Evolutionary conservation across 2,888 invertebrate genomes (phyloP).

Genomic region (Heliconius hortense): DNA sequence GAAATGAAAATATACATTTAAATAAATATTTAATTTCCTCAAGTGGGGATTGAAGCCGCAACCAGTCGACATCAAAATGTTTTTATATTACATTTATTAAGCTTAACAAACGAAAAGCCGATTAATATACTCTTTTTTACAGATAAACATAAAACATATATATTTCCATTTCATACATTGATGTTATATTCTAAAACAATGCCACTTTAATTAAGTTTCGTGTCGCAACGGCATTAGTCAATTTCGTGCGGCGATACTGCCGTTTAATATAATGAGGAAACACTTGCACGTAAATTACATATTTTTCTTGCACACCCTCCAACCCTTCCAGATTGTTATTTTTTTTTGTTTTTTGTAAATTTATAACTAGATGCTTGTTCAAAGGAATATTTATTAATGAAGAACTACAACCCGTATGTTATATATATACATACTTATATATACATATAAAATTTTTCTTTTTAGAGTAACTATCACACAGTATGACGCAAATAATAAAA

Average conservation of each 20-base stretch:
- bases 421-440: too few relatives aligned
- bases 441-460: too few relatives aligned
- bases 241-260: slow-evolving; percentile 33
- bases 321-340: slow-evolving; percentile 29
- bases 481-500: too few relatives aligned
- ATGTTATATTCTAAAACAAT: slow-evolving; percentile 11
- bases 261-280: slow-evolving; percentile 35
- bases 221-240: slow-evolving; percentile 41
- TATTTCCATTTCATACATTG: background rate
- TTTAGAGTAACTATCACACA: too few relatives aligned
- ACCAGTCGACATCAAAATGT: too few relatives aligned
- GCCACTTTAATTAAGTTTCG: slow-evolving; percentile 41
- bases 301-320: slow-evolving; percentile 33
- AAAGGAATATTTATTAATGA: background rate
- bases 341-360: slow-evolving; percentile 35
- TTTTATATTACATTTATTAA: background rate
- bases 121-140: background rate
- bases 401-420: too few relatives aligned
- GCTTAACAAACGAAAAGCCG: background rate
- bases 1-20: too few relatives aligned
- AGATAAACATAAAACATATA: background rate
- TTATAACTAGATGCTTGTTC: background rate
- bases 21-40: too few relatives aligned
- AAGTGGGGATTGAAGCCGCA: too few relatives aligned
- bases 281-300: slow-evolving; percentile 42